Conservation (phyloP, 2,113 vertebrate genomes). For the Phrynosoma blainvillii region DNA sequence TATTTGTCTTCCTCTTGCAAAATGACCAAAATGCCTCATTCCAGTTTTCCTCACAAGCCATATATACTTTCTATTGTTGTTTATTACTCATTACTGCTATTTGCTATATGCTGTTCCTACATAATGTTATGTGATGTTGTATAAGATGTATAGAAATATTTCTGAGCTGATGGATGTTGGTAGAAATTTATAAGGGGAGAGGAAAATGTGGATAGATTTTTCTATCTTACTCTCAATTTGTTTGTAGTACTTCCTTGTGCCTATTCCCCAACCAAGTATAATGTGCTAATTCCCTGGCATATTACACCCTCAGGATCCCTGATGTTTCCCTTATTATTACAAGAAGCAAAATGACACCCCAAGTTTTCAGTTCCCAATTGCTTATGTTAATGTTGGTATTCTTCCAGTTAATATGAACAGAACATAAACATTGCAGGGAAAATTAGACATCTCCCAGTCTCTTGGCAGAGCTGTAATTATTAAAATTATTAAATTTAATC, state of each 20-base stretch:
- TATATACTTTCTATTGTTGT: too few relatives aligned
- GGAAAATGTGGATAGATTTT: neutral
- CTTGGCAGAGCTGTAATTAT: conserved; percentile 63
- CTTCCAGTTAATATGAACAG: conserved; percentile 61
- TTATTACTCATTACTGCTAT: too few relatives aligned
- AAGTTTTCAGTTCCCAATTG: conserved; percentile 66
- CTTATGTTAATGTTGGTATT: conserved; percentile 68
- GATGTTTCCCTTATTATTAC: conserved; percentile 50
- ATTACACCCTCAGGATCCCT: conserved; percentile 65
- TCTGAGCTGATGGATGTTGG: too few relatives aligned
- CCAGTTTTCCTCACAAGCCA: too few relatives aligned
- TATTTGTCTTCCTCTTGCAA: too few relatives aligned
- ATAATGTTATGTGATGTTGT: too few relatives aligned
- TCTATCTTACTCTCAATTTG: neutral
- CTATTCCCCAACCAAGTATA: neutral
- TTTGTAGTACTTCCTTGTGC: neutral
- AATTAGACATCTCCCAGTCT: conserved; percentile 67
- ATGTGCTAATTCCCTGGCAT: conserved; percentile 53
- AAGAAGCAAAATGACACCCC: neutral
- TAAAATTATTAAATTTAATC: conserved; percentile 78
- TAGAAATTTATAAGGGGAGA: too few relatives aligned
- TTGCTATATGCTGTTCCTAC: too few relatives aligned
- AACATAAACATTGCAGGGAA: conserved; percentile 44
- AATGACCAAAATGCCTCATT: too few relatives aligned
- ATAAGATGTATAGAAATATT: too few relatives aligned